phyloP scores from a whole-genome alignment of 2,888 invertebrate species.

The Mesorhabditis belari region DNA sequence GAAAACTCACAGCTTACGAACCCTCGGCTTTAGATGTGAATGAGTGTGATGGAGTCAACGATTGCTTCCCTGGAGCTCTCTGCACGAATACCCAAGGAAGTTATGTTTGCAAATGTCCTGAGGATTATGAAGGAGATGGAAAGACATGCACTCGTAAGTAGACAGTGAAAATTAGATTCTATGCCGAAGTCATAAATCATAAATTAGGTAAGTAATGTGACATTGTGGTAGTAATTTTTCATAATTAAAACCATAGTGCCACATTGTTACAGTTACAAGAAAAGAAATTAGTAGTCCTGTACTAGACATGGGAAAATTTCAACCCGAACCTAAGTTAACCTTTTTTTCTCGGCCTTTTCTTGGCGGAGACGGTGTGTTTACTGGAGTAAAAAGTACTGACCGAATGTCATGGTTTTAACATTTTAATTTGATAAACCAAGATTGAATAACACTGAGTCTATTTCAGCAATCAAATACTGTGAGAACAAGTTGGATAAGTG shows the following conservation, averaged over 20 bases:
- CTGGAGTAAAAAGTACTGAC: no score
- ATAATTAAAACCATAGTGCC: no score
- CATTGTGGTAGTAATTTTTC: no score
- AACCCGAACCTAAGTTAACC: no score
- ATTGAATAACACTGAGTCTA: background rate
- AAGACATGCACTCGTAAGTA: background rate
- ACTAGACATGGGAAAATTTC: no score
- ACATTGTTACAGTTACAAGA: no score
- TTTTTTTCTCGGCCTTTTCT: no score
- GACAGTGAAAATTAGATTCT: background rate
- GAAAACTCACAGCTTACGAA: no score
- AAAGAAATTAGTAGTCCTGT: no score
- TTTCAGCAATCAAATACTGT: background rate
- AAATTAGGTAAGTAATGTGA: no score
- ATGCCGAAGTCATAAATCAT: no score
- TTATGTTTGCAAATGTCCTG: background rate
- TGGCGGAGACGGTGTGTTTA: no score
- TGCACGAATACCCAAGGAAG: background rate
- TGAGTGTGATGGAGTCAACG: background rate
- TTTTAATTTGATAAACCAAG: background rate
- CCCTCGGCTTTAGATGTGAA: background rate
- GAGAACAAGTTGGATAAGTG: background rate
- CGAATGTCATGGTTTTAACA: background rate
- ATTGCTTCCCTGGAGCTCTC: background rate
- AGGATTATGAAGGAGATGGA: background rate